Base-by-base conservation (phyloP, 2,797 vertebrate species). In the Leptatherina wallacei region DNA sequence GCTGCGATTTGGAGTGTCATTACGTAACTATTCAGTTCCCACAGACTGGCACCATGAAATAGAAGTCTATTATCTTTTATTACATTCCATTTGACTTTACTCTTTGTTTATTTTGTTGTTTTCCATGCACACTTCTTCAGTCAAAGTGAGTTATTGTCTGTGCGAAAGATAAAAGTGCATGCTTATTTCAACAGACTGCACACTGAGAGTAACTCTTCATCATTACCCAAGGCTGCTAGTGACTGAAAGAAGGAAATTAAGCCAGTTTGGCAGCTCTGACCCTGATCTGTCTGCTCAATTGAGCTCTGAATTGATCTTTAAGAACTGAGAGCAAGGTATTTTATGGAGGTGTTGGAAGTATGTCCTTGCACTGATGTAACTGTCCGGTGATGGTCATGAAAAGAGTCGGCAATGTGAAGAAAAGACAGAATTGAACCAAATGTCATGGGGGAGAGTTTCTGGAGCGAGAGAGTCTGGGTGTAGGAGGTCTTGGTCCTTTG, bases 11-110 rank as follows among this genome's bases (percentile, higher is more conserved):
- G 65, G 75, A 59, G 49, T 20, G 4, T 27, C 7, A 61, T 91
- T 88, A 79, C 42, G 24, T 73, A 89, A 88, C 71, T 68, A 22
- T 42, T 6, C 52, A 72, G 63, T 81, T 87, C 80, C 73, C 81
- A 79, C 13, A 16, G 84, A n/a, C 73, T 22, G 2, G 56, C 59
- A 80, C 51, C 73, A 78, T 76, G 84, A 66, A 57, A 1, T 65
- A 58, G 71, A 78, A 58, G 59, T 56, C 67, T 30, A 61, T 67
- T 47, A 18, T 69, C 59, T 52, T 76, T 62, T 27, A 10, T 57
- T 67, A 16, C 36, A 68, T 22, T 49, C 2, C 24, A 47, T 59
- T 35, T 55, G 33, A 73, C 22, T 33, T 51, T 0, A 14, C 78
- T 54, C 24, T 27, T 52, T 27, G 40, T 32, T 33, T 63, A 24